Evolutionary conservation across 2,113 vertebrate genomes (phyloP), one percentile per base, ranked within the genome.

Genomic region (Hippocampus comes): DNA sequence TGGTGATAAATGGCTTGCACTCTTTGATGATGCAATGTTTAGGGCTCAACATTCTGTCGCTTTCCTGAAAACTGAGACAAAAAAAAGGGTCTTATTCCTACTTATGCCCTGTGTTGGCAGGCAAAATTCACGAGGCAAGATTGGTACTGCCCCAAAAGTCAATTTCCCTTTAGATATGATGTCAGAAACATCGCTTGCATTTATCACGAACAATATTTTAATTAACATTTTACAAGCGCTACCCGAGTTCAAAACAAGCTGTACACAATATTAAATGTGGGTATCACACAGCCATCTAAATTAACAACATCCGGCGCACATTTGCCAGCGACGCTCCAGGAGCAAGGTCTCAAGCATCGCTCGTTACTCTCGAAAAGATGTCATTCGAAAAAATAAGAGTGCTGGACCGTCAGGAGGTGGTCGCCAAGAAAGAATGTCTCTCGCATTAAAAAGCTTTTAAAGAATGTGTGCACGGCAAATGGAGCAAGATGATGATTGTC

Each of bases 391-490:
- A 43, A 55, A 68, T 25, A 34, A 38, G 46, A 55, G 15, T 3
- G 25, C 46, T 18, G 1, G 15, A 15, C 48, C 5, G 34, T 21
- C 72, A 61, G 78, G 38, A 46, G 67, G 71, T 51, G 74, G 64
- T 67, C 67, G 68, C n/a, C 69, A 49, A 51, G 46, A 63, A 70
- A 68, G 38, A 69, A 64, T 11, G 42, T 49, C 48, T 38, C 60
- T 27, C 23, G 48, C 61, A 77, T 75, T 83, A 71, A 76, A 79
- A 83, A 74, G 77, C 78, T 79, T 75, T 83, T 78, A 75, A 76
- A 49, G 68, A 73, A 64, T 2, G 48, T 14, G 46, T 9, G 55
- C 1, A 0, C 60, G 46, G 49, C 69, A 73, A 78, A 78, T 63
- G 42, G 56, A 75, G 48, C 60, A 53, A 67, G 64, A 66, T 9